Evolutionary conservation across 2,888 invertebrate genomes (phyloP), one percentile per base, ranked within the genome.

Genomic region (Octodonta nipae): DNA sequence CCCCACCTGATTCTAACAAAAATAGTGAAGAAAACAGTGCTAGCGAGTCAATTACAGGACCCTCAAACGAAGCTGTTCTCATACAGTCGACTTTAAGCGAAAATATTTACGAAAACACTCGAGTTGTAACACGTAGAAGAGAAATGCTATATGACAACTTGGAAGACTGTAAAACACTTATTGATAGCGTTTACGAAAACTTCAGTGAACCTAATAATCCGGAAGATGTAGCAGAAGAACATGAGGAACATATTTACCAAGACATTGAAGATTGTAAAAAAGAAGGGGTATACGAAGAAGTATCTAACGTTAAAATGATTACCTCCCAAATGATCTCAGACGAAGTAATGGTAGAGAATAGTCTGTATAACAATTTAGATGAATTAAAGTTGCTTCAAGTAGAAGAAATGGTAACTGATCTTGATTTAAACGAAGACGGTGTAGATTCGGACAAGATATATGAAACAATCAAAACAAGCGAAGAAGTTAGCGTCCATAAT

Each of bases 71-170:
- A 7, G 36, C 40, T 28, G 36, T 37, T 8, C 28, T 33, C 1
- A 13, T 25, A 1, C 27, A 26, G 10, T 30, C 31, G 28, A 28
- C 33, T 10, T 31, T 31, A 5, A 36, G 39, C 20, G 49, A 48
- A 33, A 43, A 43, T 12, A 46, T 53, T 25, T 54, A 54, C 29
- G 50, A 54, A 34, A n/a, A n/a, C n/a, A n/a, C n/a, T n/a, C n/a
- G n/a, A n/a, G n/a, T n/a, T n/a, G n/a, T n/a, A n/a, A n/a, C n/a
- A n/a, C n/a, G n/a, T n/a, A n/a, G n/a, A n/a, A n/a, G n/a, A n/a
- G n/a, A n/a, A n/a, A n/a, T n/a, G n/a, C n/a, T n/a, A n/a, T n/a
- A n/a, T n/a, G n/a, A n/a, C n/a, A n/a, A n/a, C n/a, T n/a, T n/a
- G n/a, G n/a, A n/a, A n/a, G n/a, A n/a, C n/a, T n/a, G n/a, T n/a